Evolutionary conservation across 2,797 vertebrate species (phyloP).

Genomic region (Squalus acanthias): DNA sequence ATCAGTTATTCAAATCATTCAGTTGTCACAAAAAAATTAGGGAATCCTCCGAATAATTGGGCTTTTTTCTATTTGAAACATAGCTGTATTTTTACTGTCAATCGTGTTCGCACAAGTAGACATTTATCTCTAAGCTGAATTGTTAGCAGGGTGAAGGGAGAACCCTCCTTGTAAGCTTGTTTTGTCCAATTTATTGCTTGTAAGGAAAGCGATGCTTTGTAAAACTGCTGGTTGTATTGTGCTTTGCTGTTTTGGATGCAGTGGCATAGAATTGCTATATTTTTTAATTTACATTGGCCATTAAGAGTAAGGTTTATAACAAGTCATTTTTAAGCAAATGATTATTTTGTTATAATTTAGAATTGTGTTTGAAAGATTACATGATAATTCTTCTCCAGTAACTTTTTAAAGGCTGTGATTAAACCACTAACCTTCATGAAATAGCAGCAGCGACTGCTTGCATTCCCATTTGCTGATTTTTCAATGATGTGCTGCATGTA

Average conservation of each 20-base stretch:
- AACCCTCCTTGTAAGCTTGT: not conserved
- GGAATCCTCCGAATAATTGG: not conserved
- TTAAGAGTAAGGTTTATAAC: not conserved
- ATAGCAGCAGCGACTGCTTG: constrained; percentile 49
- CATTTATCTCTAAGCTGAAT: not conserved
- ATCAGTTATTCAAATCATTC: not conserved
- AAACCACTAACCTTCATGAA: constrained; percentile 23
- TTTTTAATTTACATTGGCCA: not conserved
- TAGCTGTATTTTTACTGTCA: not conserved
- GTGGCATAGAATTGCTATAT: not conserved
- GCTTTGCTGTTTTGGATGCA: not conserved
- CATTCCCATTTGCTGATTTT: constrained; percentile 66
- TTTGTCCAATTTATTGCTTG: constrained; percentile 19
- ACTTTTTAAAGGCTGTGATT: constrained; percentile 20
- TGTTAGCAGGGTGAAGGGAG: not conserved
- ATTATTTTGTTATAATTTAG: too few relatives aligned
- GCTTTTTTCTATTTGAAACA: not conserved
- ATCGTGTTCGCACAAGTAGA: not conserved
- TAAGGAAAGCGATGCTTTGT: not conserved
- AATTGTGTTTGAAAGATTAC: not conserved
- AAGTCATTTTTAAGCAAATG: too few relatives aligned
- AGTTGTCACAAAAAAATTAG: not conserved
- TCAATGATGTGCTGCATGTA: constrained; percentile 76
- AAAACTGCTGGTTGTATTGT: not conserved
- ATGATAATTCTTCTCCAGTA: constrained; percentile 13